Conservation (phyloP, 2,888 invertebrate genomes). For the Calameuta pallipes region DNA sequence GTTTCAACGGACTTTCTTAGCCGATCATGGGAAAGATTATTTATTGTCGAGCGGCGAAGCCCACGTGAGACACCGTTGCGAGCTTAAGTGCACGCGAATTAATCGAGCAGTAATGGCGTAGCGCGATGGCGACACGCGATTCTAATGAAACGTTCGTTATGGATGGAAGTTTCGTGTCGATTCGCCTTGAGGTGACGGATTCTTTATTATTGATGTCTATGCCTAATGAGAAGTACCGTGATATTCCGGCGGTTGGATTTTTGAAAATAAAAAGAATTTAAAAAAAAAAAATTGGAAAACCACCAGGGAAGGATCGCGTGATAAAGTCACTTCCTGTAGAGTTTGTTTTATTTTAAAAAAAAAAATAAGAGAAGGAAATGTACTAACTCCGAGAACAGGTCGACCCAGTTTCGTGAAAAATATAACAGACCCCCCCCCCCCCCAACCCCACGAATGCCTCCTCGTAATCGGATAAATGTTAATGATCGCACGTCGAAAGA, state of each 20-base stretch:
- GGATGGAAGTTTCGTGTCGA: not conserved
- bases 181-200: not conserved
- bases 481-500: not conserved
- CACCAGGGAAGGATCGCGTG: not conserved
- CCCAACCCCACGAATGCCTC: not conserved
- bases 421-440: constrained; percentile 28
- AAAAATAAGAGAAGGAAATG: constrained; percentile 20
- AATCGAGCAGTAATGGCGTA: not conserved
- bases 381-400: constrained; percentile 38
- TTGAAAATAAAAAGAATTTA: not conserved
- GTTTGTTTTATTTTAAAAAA: constrained; percentile 7
- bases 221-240: not conserved
- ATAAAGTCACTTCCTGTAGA: not conserved
- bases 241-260: not conserved
- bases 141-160: not conserved
- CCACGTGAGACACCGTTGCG: not conserved
- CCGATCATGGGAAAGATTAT: not conserved
- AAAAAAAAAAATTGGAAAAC: not conserved
- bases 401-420: constrained; percentile 46
- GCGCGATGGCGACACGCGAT: not conserved
- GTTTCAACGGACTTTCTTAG: not conserved
- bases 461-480: not conserved
- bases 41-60: not conserved
- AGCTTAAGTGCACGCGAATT: not conserved
- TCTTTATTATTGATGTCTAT: not conserved